Conservation (phyloP, 2,113 vertebrate genomes). For the Gobiocypris rarus region DNA sequence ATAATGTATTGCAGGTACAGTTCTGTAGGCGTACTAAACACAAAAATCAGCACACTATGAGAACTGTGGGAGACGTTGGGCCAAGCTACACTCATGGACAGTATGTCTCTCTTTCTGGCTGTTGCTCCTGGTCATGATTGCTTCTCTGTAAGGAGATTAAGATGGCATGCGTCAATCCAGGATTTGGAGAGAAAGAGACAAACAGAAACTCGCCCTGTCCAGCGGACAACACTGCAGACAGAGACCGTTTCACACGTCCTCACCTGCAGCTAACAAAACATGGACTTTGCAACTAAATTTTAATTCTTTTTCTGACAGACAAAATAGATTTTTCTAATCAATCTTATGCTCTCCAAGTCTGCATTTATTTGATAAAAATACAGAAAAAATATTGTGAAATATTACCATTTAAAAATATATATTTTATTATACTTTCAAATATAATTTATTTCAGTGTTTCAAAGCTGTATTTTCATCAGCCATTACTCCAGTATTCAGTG, state of each 20-base stretch:
- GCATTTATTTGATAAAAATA: too few species aligned
- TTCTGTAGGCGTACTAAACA: neutral
- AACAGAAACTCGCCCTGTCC: constrained; percentile 74
- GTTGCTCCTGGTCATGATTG: constrained; percentile 70
- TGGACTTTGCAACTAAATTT: neutral
- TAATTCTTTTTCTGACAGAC: too few species aligned
- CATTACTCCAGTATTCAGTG: too few species aligned
- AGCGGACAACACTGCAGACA: constrained; percentile 54
- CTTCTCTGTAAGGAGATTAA: constrained; percentile 87
- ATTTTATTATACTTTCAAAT: too few species aligned
- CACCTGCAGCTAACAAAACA: constrained; percentile 2
- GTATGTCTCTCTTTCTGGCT: constrained; percentile 6
- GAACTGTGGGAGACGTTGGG: neutral
- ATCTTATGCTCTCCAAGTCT: too few species aligned
- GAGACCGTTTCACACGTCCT: constrained; percentile 32
- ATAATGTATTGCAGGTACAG: neutral
- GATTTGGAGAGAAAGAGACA: constrained; percentile 82
- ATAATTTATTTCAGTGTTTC: too few species aligned
- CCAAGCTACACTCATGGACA: constrained; percentile 25
- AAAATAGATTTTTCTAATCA: too few species aligned
- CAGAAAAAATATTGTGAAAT: too few species aligned
- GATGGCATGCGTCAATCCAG: constrained; percentile 84
- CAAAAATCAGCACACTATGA: neutral
- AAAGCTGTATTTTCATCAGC: too few species aligned
- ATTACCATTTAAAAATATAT: too few species aligned